Evolutionary conservation across 2,113 vertebrate species (phyloP).

Genomic region (Oenanthe melanoleuca): DNA sequence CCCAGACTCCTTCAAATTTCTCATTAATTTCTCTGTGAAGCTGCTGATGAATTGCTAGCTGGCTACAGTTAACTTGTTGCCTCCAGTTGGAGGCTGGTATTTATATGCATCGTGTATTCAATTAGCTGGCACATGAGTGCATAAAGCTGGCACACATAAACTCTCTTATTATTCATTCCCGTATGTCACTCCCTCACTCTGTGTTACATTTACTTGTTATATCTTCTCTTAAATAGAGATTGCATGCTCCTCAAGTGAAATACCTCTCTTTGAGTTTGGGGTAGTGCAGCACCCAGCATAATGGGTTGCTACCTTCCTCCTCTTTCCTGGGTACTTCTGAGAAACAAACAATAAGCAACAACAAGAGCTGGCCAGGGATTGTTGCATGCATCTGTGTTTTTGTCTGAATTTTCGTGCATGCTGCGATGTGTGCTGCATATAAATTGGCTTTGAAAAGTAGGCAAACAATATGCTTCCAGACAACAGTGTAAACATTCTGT

Average conservation of each 20-base stretch:
- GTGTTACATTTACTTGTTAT: not conserved
- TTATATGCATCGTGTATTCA: constrained; percentile 35
- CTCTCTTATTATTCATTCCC: constrained; percentile 55
- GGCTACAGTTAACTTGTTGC: constrained; percentile 8
- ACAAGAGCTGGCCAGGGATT: not conserved
- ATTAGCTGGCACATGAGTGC: constrained; percentile 12
- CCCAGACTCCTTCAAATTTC: not conserved
- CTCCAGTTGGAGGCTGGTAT: not conserved
- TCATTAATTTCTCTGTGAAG: not conserved
- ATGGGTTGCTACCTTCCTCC: not conserved
- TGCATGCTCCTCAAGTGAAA: not conserved
- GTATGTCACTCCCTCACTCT: constrained; percentile 24
- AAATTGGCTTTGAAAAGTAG: constrained; percentile 56
- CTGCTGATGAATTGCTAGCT: not conserved
- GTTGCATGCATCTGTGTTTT: constrained; percentile 62
- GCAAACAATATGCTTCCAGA: constrained; percentile 59
- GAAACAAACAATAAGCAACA: not conserved
- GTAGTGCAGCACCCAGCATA: not conserved
- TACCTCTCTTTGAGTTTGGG: not conserved
- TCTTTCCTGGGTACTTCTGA: not conserved
- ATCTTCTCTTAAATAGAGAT: not conserved
- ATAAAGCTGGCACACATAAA: constrained; percentile 30
- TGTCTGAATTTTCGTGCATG: constrained; percentile 68
- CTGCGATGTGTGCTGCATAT: constrained; percentile 66
- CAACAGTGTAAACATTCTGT: constrained; percentile 47